Evolutionary conservation across 2,113 vertebrate species (phyloP).

Genomic region (Psammodynastes pulverulentus): DNA sequence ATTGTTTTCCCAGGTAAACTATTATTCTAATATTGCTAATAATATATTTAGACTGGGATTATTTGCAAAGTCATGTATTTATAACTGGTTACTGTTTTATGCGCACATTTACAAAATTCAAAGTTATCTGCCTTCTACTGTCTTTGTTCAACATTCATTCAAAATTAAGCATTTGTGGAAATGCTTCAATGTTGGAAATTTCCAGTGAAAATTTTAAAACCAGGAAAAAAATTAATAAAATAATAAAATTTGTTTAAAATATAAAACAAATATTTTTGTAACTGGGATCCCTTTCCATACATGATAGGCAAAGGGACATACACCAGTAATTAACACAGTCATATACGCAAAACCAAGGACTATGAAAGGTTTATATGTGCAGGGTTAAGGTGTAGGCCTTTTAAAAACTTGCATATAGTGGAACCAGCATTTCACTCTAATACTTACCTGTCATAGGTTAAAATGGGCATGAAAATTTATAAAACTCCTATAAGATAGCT

Average conservation of each 20-base stretch:
- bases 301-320: not conserved
- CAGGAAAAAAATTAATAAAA: not conserved
- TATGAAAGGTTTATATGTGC: not conserved
- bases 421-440: slow-evolving; percentile 13
- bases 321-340: not conserved
- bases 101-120: not conserved
- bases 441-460: slow-evolving; percentile 5
- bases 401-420: not conserved
- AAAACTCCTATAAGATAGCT: slow-evolving; percentile 3
- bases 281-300: not conserved
- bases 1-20: not conserved
- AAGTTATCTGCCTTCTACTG: not conserved
- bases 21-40: not conserved
- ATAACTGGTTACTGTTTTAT: not conserved
- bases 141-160: not conserved
- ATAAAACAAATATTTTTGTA: not conserved
- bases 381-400: not conserved
- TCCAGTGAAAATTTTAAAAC: not conserved
- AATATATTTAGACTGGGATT: not conserved
- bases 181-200: not conserved
- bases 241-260: not conserved
- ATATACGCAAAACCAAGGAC: not conserved
- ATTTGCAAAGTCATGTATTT: not conserved
- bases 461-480: not conserved
- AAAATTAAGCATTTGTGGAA: not conserved